Percentiles rank a stretch among this genome's conserved stretches.
Evolutionary conservation across 2,113 vertebrate species (phyloP).

Genomic region (Tautogolabrus adspersus): DNA sequence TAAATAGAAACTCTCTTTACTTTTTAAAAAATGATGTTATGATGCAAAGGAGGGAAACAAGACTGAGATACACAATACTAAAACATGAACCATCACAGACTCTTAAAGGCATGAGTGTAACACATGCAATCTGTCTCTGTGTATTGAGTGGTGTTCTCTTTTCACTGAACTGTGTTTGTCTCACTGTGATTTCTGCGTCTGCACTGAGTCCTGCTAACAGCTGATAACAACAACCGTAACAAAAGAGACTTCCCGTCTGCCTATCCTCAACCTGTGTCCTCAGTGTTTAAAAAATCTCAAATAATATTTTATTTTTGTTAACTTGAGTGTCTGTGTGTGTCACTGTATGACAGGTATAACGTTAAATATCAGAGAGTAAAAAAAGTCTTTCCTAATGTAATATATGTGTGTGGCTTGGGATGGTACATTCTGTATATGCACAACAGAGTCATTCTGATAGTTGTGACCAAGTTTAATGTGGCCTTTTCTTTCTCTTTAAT

Average conservation of each 20-base stretch:
- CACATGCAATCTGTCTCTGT: constrained; percentile 23
- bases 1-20: background rate
- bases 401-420: constrained; percentile 55
- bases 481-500: constrained; percentile 75
- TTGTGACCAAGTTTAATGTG: constrained; percentile 71
- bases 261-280: constrained; percentile 65
- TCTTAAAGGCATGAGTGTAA: constrained; percentile 16
- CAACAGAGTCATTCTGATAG: constrained; percentile 75
- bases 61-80: background rate
- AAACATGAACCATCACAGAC: background rate
- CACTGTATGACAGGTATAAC: constrained; percentile 57
- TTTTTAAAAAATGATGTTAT: background rate
- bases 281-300: constrained; percentile 58
- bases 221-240: constrained; percentile 22
- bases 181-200: constrained; percentile 48
- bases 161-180: constrained; percentile 44
- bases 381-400: constrained; percentile 52
- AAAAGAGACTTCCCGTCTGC: constrained; percentile 49
- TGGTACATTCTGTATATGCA: constrained; percentile 63
- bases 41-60: background rate
- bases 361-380: constrained; percentile 21
- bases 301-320: constrained; percentile 44
- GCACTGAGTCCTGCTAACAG: constrained; percentile 10
- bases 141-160: constrained; percentile 23
- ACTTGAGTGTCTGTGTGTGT: constrained; percentile 58